phyloP scores from a whole-genome alignment of 2,797 vertebrate genomes.

The Danio aesculapii region DNA sequence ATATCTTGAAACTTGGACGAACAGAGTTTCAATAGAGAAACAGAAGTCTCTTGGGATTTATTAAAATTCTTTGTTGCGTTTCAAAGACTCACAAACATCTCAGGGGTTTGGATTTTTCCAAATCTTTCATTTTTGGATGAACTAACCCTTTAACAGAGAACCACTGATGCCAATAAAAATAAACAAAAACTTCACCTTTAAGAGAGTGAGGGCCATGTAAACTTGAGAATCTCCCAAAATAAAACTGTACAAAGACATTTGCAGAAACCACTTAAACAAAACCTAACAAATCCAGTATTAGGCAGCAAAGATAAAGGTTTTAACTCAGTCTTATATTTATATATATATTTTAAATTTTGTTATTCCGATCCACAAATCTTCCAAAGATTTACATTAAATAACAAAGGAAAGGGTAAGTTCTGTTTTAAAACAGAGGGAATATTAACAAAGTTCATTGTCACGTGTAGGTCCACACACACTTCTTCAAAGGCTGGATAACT shows the following conservation, averaged over 20 bases:
- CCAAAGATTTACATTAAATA: conserved; percentile 51
- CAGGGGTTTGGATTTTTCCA: too few relatives aligned
- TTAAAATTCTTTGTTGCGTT: too few relatives aligned
- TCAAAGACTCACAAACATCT: too few relatives aligned
- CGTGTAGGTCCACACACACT: conserved; percentile 8
- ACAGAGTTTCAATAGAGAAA: too few relatives aligned
- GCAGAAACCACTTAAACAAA: neutral
- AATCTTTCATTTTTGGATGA: too few relatives aligned
- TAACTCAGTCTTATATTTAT: conserved; percentile 29
- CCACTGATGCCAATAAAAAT: too few relatives aligned
- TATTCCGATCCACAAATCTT: conserved; percentile 41
- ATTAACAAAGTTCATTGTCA: conserved; percentile 36
- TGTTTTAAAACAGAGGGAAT: neutral
- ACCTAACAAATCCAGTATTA: conserved; percentile 39
- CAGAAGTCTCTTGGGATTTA: too few relatives aligned
- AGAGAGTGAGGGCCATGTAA: conserved; percentile 19
- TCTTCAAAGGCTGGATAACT: conserved; percentile 36
- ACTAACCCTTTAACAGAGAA: too few relatives aligned
- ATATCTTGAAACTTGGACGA: too few relatives aligned
- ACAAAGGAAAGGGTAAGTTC: conserved; percentile 27
- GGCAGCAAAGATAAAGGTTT: conserved; percentile 41
- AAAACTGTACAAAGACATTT: conserved; percentile 39
- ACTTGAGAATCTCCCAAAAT: conserved; percentile 29
- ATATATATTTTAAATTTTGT: neutral
- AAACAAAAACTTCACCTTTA: neutral